These are phyloP conservation scores for Botia kubotai DNA, from an alignment of 2,797 vertebrate genomes.

Conservation along the genomic window DNA sequence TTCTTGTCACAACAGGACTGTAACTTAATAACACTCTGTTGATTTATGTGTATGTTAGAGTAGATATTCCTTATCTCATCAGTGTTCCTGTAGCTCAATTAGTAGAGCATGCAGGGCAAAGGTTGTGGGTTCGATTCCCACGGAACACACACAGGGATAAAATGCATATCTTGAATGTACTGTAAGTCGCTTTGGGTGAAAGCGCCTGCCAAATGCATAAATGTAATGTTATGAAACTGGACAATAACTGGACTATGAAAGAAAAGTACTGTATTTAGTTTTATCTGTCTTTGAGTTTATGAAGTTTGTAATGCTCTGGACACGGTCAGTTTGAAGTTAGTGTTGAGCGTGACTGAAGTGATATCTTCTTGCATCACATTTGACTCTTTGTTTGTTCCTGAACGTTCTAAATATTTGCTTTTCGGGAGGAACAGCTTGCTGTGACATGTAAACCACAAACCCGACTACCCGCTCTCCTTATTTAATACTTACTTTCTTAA, in stretches of 20 bases:
- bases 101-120: too few relatives aligned
- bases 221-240: background rate
- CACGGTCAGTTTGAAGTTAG: background rate
- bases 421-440: constrained; percentile 20
- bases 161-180: too few relatives aligned
- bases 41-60: constrained; percentile 14
- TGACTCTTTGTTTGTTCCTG: constrained; percentile 4
- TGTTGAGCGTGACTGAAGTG: constrained; percentile 1
- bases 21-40: background rate
- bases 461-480: constrained; percentile 1
- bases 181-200: too few relatives aligned
- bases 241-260: background rate
- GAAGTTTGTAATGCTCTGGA: background rate
- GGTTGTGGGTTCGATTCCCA: too few relatives aligned
- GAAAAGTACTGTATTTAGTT: background rate
- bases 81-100: too few relatives aligned
- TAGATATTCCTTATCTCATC: background rate
- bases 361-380: background rate
- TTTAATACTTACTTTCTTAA: constrained; percentile 10
- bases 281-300: background rate
- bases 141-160: too few relatives aligned
- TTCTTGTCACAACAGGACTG: background rate
- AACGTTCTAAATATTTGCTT: constrained; percentile 34
- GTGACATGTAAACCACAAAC: constrained; percentile 21
- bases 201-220: too few relatives aligned